Evolutionary conservation across 2,113 vertebrate species (phyloP), one percentile per base, ranked within the genome.

Genomic region (Syngnathus scovelli): DNA sequence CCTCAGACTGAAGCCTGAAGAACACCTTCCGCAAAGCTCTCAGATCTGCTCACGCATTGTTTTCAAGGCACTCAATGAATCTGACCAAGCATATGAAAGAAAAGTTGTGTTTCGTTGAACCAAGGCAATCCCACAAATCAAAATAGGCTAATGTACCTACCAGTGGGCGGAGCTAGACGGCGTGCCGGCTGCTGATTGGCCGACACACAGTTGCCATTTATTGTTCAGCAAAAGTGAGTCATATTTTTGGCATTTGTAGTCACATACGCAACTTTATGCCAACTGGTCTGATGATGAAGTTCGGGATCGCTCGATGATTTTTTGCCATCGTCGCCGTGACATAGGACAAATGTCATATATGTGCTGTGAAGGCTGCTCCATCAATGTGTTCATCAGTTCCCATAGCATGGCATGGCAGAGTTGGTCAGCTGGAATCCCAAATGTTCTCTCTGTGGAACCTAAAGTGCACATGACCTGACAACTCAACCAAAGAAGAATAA

Each of bases 1-100:
- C 80, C 86, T 81, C 33, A 65, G 78, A 78, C 85, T 80, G 74
- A 65, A 78, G 82, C 12, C 74, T 67, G 73, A 68, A 39, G 71
- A 49, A 41, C 66, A 43, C 63, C 39, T 52, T 70, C 61, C 67
- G 48, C 48, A 73, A 74, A 77, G 59, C 23, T 23, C 41, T 18
- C 5, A 69, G 58, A 41, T 61, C 43, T 70, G 39, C 64, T 46
- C 68, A 46, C 66, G 67, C 38, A 61, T 70, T 68, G n/a, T 60
- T 68, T 19, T 76, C 18, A 67, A 69, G 63, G 58, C 64, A 10
- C 21, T 55, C 1, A 67, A 46, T 52, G 43, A 7, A 44, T 63
- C 23, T 41, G 38, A 59, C 9, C 2, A 59, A 59, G 3, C 48
- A n/a, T 43, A 5, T 43, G 3, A 15, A 23, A 21, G 12, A 43